Evolutionary conservation across 2,888 invertebrate species (phyloP), one percentile per base, ranked within the genome.

Genomic region (Sphaeridia pumilis): DNA sequence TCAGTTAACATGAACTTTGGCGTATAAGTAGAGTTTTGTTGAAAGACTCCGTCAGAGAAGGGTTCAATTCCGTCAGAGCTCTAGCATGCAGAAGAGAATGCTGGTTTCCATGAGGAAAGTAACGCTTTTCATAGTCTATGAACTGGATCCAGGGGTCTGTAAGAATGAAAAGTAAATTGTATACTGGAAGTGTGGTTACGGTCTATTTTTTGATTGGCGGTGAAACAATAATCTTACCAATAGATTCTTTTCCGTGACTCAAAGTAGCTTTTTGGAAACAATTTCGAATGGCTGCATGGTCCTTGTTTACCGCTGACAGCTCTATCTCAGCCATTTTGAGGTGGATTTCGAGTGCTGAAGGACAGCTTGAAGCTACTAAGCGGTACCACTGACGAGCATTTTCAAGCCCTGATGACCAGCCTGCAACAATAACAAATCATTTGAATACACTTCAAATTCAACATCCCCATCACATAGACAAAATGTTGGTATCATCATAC

Each of bases 61-160:
- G 27, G 26, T 45, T 24, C 10, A 56, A 26, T 34, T 46, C 45
- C 17, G 21, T 14, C 7, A 56, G 25, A 7, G 52, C 56, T n/a
- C 49, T 42, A 31, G 50, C 25, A 31, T 42, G 48, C 14, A 56
- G 34, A 17, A 36, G 14, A 4, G 56, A 41, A 28, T 48, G 25
- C 4, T 31, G 14, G 22, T 42, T 42, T 22, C 46, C 38, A 20
- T 46, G 43, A 10, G 49, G 31, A n/a, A 48, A 25, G 28, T 31
- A 31, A 14, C 22, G 27, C 24, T 45, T 52, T 28, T 57, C 57
- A 43, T 36, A 57, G 4, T 45, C 12, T 2, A 57, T 52, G 46
- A 42, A 57, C 3, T 24, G 26, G 7, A 57, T n/a, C 57, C 57
- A 57, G 5, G 48, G 36, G 12, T 55, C 57, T 57, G 38, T 24